These are phyloP conservation scores for Leptoclinus maculatus DNA, from an alignment of 2,797 vertebrate genomes.

Conservation along the genomic window DNA sequence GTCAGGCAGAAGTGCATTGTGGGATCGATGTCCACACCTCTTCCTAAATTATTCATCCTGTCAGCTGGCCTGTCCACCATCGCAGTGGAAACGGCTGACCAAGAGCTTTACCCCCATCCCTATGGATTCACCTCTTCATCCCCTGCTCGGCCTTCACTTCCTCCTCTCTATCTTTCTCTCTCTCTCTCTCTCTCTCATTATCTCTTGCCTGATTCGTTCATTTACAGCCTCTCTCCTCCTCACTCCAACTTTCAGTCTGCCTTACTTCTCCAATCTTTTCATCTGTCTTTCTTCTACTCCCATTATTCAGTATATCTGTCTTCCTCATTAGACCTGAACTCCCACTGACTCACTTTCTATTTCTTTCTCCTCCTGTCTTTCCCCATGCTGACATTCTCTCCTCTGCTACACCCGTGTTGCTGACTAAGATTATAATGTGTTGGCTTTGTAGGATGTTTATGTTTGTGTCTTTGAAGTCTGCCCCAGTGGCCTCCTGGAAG, in stretches of 20 bases:
- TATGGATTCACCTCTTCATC: slow-evolving; percentile 76
- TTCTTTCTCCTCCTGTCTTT: slow-evolving; percentile 44
- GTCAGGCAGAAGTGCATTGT: slow-evolving; percentile 78
- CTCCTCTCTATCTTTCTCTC: slow-evolving; percentile 44
- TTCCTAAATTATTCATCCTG: slow-evolving; percentile 86
- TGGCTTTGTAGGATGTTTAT: slow-evolving; percentile 76
- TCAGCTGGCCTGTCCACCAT: slow-evolving; percentile 78
- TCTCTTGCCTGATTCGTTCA: slow-evolving; percentile 62
- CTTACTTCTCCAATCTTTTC: slow-evolving; percentile 63
- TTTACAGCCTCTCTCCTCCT: slow-evolving; percentile 54
- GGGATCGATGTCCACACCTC: slow-evolving; percentile 82
- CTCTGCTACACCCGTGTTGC: slow-evolving; percentile 58
- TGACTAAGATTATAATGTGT: slow-evolving; percentile 78
- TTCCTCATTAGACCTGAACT: slow-evolving; percentile 75
- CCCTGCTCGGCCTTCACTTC: slow-evolving; percentile 69
- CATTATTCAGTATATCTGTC: slow-evolving; percentile 74
- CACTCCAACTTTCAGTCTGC: slow-evolving; percentile 51
- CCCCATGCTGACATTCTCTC: slow-evolving; percentile 49
- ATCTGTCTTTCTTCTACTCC: slow-evolving; percentile 67
- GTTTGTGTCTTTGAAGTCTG: slow-evolving; percentile 78
- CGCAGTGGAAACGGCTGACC: slow-evolving; percentile 83
- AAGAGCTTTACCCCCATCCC: slow-evolving; percentile 79
- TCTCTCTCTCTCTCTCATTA: slow-evolving; percentile 63
- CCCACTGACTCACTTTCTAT: slow-evolving; percentile 60
- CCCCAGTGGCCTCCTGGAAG: slow-evolving; percentile 73